Percentiles rank a stretch among this genome's conserved stretches.
Evolutionary conservation across 2,113 vertebrate species (phyloP).

Genomic region (Polypterus senegalus): DNA sequence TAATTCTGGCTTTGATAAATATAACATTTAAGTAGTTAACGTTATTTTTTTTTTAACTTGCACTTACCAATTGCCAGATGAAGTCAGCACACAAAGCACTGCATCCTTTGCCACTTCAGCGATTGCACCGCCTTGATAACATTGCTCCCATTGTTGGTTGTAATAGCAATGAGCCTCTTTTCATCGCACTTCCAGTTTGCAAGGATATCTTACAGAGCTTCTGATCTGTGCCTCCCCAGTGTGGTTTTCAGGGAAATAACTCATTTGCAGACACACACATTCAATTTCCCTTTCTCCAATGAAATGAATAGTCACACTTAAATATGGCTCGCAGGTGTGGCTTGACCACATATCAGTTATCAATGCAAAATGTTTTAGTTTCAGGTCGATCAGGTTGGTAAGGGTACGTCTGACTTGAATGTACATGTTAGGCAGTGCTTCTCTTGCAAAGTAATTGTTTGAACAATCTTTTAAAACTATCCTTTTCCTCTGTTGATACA

Average conservation of each 20-base stretch:
- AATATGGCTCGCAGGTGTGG: background rate
- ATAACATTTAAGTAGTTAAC: too few relatives aligned
- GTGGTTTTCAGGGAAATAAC: too few relatives aligned
- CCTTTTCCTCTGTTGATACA: constrained; percentile 7
- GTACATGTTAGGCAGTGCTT: constrained; percentile 14
- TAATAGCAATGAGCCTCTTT: constrained; percentile 20
- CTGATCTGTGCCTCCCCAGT: background rate
- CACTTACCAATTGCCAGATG: constrained; percentile 17
- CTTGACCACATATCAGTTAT: constrained; percentile 15
- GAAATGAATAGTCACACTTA: background rate
- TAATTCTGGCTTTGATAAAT: too few relatives aligned
- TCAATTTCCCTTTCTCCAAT: constrained; percentile 17
- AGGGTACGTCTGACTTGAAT: constrained; percentile 11
- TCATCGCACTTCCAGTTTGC: constrained; percentile 13
- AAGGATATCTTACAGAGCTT: constrained; percentile 18
- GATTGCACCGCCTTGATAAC: constrained; percentile 17
- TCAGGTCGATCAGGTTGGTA: constrained; percentile 4
- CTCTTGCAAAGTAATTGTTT: constrained; percentile 18
- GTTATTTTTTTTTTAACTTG: background rate
- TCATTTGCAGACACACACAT: background rate
- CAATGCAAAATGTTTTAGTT: constrained; percentile 8
- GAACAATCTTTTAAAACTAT: constrained; percentile 3
- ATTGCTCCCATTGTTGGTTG: constrained; percentile 14
- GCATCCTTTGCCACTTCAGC: constrained; percentile 16
- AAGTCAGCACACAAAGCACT: constrained; percentile 21